Evolutionary conservation across 2,888 invertebrate species (phyloP).

Genomic region (Mimumesa dahlbomi): DNA sequence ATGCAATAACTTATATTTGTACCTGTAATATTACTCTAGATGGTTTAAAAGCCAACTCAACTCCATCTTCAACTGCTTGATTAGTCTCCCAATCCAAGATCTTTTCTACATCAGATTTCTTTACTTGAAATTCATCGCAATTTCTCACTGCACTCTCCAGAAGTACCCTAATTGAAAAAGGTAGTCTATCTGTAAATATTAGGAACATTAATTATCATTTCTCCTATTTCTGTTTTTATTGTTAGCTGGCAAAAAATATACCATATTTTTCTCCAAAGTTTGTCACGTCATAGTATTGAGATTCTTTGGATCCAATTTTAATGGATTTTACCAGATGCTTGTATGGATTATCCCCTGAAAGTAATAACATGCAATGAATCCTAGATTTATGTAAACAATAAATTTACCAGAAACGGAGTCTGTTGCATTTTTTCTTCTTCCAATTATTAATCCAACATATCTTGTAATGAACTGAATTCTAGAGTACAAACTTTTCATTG

Average conservation of each 20-base stretch:
- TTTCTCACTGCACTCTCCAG: slow-evolving; percentile 97
- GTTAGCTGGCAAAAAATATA: slow-evolving; percentile 76
- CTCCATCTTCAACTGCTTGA: slow-evolving; percentile 85
- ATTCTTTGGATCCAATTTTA: slow-evolving; percentile 84
- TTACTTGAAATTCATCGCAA: slow-evolving; percentile 97
- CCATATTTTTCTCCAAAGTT: slow-evolving; percentile 90
- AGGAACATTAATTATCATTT: slow-evolving; percentile 22
- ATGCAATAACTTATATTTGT: slow-evolving; percentile 30
- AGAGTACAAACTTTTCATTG: too few relatives aligned
- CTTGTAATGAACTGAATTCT: too few relatives aligned
- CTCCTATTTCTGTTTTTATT: not conserved
- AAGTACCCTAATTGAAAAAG: slow-evolving; percentile 94
- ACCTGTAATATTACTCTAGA: slow-evolving; percentile 97
- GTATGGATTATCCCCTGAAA: slow-evolving; percentile 84
- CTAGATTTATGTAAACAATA: slow-evolving; percentile 10
- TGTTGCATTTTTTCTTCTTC: not conserved
- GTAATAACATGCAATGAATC: slow-evolving; percentile 3
- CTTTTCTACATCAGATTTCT: slow-evolving; percentile 91
- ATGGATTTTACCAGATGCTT: slow-evolving; percentile 83
- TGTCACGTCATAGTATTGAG: slow-evolving; percentile 90
- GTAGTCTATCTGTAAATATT: slow-evolving; percentile 86
- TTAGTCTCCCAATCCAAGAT: slow-evolving; percentile 93
- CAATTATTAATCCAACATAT: not conserved
- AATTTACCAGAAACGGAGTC: not conserved
- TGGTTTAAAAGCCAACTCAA: slow-evolving; percentile 98